A percentile compares a stretch with the other conserved stretches of the same genome.
Evolutionary conservation across 92 coral and sea anemone species (phyloP).

Genomic region (Epizoanthus stellaris): DNA sequence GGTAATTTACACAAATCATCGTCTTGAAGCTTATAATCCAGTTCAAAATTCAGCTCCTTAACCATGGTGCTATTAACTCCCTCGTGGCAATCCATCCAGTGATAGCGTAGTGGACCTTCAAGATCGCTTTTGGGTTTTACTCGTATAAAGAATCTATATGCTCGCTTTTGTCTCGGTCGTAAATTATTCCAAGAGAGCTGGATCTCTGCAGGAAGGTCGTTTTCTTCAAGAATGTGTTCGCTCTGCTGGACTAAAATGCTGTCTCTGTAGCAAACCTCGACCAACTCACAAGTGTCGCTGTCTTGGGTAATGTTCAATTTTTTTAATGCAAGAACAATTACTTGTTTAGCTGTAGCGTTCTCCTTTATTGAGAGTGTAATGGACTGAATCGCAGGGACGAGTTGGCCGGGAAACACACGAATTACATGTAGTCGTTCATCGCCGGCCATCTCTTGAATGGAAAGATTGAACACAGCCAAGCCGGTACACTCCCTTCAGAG

Average conservation of each 20-base stretch:
- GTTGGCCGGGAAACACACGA: constrained; percentile 92
- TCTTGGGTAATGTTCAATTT: constrained; percentile 82
- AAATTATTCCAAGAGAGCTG: constrained; percentile 84
- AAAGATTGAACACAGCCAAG: constrained; percentile 10
- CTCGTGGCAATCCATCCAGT: constrained; percentile 99
- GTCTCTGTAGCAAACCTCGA: constrained; percentile 97
- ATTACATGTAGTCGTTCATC: constrained; percentile 67
- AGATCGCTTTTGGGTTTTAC: constrained; percentile 70
- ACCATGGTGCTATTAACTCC: constrained; percentile 62
- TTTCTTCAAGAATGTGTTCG: constrained; percentile 75
- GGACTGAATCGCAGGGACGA: constrained; percentile 89
- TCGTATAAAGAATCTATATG: constrained; percentile 85
- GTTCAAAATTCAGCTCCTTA: constrained; percentile 72
- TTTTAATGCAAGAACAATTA: constrained; percentile 75
- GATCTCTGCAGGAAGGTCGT: constrained; percentile 89
- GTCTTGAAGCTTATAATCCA: constrained; percentile 81
- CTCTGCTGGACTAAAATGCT: constrained; percentile 85
- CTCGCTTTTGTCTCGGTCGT: constrained; percentile 78
- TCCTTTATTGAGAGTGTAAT: constrained; percentile 86
- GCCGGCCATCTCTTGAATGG: constrained; percentile 39
- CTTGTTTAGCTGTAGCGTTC: constrained; percentile 85
- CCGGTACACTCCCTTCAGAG: constrained; percentile 23
- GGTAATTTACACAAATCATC: constrained; percentile 93
- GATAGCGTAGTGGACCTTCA: constrained; percentile 69
- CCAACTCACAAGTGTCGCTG: constrained; percentile 91